Evolutionary conservation across 2,113 vertebrate genomes (phyloP).

Genomic region (Varanus salvator): DNA sequence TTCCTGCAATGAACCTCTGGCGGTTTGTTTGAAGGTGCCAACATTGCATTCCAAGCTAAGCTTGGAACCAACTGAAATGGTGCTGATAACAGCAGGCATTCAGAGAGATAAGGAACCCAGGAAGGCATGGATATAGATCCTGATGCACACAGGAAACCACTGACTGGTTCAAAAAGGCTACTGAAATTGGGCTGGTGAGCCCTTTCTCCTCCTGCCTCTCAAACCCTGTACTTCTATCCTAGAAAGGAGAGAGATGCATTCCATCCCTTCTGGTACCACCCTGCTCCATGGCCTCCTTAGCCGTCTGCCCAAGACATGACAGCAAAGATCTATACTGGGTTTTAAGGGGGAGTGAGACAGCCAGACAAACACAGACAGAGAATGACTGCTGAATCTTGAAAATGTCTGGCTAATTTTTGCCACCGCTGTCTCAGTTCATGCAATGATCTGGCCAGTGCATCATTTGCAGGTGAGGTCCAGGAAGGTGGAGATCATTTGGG

Average conservation of each 20-base stretch:
- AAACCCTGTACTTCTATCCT: neutral
- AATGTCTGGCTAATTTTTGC: neutral
- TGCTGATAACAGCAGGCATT: constrained; percentile 37
- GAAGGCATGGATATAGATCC: constrained; percentile 23
- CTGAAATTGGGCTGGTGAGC: neutral
- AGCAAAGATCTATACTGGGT: neutral
- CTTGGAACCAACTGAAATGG: constrained; percentile 12
- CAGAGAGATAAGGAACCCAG: constrained; percentile 31
- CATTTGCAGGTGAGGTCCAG: neutral
- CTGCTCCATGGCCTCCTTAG: neutral
- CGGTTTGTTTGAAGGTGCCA: neutral
- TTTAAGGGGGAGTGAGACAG: neutral
- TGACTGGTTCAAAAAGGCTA: neutral
- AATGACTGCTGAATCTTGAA: neutral
- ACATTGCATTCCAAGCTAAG: constrained; percentile 35
- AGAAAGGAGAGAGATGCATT: neutral
- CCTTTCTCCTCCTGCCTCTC: neutral
- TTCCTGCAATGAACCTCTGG: neutral
- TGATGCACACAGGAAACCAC: neutral
- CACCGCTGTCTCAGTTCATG: neutral
- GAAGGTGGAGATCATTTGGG: neutral
- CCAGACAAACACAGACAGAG: neutral
- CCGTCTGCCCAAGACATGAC: neutral
- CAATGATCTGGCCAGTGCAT: neutral
- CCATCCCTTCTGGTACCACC: neutral